Base-by-base conservation (phyloP, 2,797 vertebrate species). In the Aselliscus stoliczkanus region DNA sequence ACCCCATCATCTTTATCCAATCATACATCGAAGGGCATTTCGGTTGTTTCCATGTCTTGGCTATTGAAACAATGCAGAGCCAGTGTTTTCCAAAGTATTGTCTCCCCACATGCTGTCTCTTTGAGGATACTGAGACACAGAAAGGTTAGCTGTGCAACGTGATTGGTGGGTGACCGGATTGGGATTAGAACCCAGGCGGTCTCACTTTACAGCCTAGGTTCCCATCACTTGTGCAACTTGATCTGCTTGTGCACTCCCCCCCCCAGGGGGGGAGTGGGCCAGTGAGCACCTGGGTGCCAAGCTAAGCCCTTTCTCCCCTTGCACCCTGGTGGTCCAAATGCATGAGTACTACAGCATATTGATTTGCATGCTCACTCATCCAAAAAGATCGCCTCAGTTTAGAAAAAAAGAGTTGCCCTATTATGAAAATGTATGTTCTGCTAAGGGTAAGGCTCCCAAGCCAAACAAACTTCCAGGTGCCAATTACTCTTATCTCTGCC, bases 401-500 rank as follows among this genome's bases (percentile, higher is more conserved):
- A 85, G 88, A 95, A 85, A 94, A 47, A 42, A 42, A 39, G 83
- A 54, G 69, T 86, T 52, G 31, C 87, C 93, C 52, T 56, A 44
- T 95, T 70, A 96, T 95, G 88, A 94, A 79, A 83, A 89, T 54
- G 15, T 62, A 47, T 54, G 17, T 88, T 93, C 92, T 82, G 42
- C 94, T 92, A 65, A 96, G 86, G 60, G 60, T 65, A 91, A 87
- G 62, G n/a, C 91, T 96, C 37, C 50, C 62, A 92, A 95, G 75
- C 77, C 86, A 95, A 97, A 88, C 95, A 91, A 44, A 69, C 76
- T 93, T 93, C 85, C 96, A 95, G 87, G 91, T 94, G 91, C 90
- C 96, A 91, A 60, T 96, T 94, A 62, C 25, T 54, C 95, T 94
- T 87, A 96, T 97, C 97, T 94, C 93, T 37, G 34, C 94, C 94